phyloP scores from a whole-genome alignment of 2,797 vertebrate species.

The Onychomys arenicola region DNA sequence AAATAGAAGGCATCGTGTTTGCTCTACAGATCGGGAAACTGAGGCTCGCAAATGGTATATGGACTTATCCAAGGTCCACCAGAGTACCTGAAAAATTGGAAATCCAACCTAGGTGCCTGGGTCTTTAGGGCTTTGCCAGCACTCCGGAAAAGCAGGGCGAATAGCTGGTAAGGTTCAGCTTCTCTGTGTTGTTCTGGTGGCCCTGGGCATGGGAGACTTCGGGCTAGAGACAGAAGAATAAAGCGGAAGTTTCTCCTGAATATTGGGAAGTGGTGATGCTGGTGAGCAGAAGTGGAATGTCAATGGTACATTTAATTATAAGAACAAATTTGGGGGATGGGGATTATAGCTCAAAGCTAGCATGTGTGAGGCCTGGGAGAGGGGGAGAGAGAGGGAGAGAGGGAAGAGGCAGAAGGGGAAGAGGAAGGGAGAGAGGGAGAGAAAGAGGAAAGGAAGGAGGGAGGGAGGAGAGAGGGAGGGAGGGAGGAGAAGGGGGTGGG shows the following conservation, averaged over 20 bases:
- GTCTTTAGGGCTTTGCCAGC: neutral
- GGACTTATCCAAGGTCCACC: slow-evolving; percentile 59
- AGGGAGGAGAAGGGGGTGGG: neutral
- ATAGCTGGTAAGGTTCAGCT: neutral
- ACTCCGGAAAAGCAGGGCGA: neutral
- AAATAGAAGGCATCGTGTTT: neutral
- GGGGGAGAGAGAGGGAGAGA: neutral
- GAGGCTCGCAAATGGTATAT: neutral
- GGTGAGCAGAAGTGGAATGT: neutral
- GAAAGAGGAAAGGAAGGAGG: accelerated
- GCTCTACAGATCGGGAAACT: slow-evolving; percentile 10
- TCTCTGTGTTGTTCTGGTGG: neutral
- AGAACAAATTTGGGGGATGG: neutral
- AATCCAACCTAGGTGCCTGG: slow-evolving; percentile 44
- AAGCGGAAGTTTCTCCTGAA: neutral
- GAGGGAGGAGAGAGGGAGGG: neutral
- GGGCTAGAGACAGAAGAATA: neutral
- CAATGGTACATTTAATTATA: neutral
- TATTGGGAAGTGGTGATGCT: neutral
- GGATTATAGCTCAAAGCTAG: neutral
- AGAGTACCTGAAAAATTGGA: slow-evolving; percentile 76
- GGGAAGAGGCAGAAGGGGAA: too few relatives aligned
- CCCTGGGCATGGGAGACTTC: accelerated
- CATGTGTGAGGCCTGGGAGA: neutral
- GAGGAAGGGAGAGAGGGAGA: accelerated